Evolutionary conservation across 2,888 invertebrate genomes (phyloP), one percentile per base, ranked within the genome.

Genomic region (Tortrix viridana): DNA sequence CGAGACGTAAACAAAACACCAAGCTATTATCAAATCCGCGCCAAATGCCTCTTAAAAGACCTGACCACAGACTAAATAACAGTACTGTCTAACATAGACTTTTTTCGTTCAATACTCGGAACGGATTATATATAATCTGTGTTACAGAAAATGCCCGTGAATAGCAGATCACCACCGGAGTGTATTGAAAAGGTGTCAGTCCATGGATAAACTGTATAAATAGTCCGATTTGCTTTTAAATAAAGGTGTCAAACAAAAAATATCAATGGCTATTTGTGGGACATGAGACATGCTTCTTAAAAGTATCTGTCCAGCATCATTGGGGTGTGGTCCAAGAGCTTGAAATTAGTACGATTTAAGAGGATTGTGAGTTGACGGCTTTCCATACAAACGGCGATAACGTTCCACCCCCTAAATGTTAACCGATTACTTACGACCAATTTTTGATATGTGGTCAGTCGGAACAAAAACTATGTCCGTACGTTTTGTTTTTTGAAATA

Each of bases 181-280:
- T 38, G 57, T 38, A 58, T 47, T 48, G 52, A 63, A 63, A 63
- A 63, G 63, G 63, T 63, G 63, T 63, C 63, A 57, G 56, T 14
- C 57, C 63, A 63, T 57, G 56, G 63, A 58, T 63, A 63, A 63
- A 63, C 63, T 63, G 63, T 63, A 58, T 53, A 53, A 53, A 53
- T 53, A 53, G 53, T 38, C 53, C 53, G 53, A 53, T 53, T 53
- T 53, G 41, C 53, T 37, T 53, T 53, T 53, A 20, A 53, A 53
- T 53, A 70, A 71, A 73, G 71, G 71, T 76, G 76, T 71, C 74
- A 79, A 70, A 67, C 68, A 59, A 59, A 59, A 59, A 49, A 50
- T 59, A 59, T 59, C 50, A 59, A 52, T 59, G 59, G 23, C 32
- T 23, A 60, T 41, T 70, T 67, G 55, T 59, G 44, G 54, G 61